phyloP scores from a whole-genome alignment of 37 sponge, comb jelly and placozoan species.

The Haliclona indistincta region DNA sequence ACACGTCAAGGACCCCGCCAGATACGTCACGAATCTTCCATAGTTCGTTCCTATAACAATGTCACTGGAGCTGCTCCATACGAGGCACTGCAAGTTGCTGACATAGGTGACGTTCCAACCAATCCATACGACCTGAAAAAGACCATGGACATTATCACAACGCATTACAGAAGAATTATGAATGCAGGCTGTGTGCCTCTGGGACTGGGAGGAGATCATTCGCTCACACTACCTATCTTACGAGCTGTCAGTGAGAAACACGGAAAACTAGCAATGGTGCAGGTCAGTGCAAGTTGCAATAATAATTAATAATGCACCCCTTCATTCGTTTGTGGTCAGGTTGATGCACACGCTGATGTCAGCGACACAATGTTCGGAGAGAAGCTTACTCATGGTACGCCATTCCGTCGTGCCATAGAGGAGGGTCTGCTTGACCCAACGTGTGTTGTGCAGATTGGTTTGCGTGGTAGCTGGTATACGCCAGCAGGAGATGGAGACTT shows the following conservation, averaged over 20 bases:
- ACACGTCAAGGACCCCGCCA: conserved; percentile 56
- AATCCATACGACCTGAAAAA: conserved; percentile 52
- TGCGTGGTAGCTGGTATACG: conserved; percentile 38
- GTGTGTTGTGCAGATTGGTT: conserved; percentile 64
- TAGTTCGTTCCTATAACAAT: conserved; percentile 29
- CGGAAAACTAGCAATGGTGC: conserved; percentile 68
- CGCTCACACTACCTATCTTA: conserved; percentile 63
- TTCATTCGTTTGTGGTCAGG: no score
- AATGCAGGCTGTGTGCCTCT: conserved; percentile 53
- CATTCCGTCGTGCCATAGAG: conserved; percentile 69
- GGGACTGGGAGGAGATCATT: conserved; percentile 77
- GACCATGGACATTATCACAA: conserved; percentile 45
- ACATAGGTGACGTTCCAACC: conserved; percentile 73
- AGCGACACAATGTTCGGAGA: conserved; percentile 44
- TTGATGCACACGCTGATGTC: conserved; percentile 75
- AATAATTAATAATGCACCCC: no score
- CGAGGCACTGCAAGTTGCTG: conserved; percentile 68
- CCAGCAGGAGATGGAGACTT: conserved; percentile 19
- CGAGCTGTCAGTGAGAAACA: conserved; percentile 51
- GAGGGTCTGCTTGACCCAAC: conserved; percentile 60
- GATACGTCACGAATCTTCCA: conserved; percentile 51
- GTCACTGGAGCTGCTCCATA: conserved; percentile 58
- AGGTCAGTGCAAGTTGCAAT: no score
- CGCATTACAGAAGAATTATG: conserved; percentile 34
- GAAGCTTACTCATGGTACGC: conserved; percentile 71